Conservation (phyloP, 1,140 invertebrate genomes). For the Ladona fulva region DNA sequence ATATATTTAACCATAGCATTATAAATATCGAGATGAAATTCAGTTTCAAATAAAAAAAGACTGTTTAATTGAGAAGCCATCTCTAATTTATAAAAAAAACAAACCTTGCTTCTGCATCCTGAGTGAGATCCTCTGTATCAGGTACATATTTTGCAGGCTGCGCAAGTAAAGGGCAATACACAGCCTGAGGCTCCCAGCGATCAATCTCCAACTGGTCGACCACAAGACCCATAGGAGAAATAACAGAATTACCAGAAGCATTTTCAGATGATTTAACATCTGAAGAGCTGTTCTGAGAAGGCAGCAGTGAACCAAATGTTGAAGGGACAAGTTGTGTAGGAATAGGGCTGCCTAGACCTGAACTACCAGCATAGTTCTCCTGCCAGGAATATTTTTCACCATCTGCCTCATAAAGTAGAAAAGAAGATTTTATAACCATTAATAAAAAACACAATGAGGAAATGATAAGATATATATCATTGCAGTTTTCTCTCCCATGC, state of each 20-base stretch:
- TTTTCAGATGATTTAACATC: too few relatives aligned
- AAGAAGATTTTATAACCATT: not conserved
- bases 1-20: too few relatives aligned
- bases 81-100: too few relatives aligned
- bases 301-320: not conserved
- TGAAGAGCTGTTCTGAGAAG: constrained; percentile 15
- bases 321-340: constrained; percentile 27
- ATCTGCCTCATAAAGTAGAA: constrained; percentile 30
- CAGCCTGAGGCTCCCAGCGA: constrained; percentile 47
- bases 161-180: constrained; percentile 55
- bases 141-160: constrained; percentile 63
- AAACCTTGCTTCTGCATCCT: constrained; percentile 67
- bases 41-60: too few relatives aligned
- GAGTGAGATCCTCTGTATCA: constrained; percentile 79
- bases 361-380: constrained; percentile 67
- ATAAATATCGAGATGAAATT: too few relatives aligned
- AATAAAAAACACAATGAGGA: constrained; percentile 11
- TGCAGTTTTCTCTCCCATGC: too few relatives aligned
- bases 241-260: constrained; percentile 24
- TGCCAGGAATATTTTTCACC: constrained; percentile 57
- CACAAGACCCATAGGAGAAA: constrained; percentile 30
- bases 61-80: too few relatives aligned
- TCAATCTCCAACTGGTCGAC: constrained; percentile 62
- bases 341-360: constrained; percentile 49
- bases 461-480: too few relatives aligned